Base-by-base conservation (phyloP, 2,797 vertebrate species). In the Ispidina lecontei region DNA sequence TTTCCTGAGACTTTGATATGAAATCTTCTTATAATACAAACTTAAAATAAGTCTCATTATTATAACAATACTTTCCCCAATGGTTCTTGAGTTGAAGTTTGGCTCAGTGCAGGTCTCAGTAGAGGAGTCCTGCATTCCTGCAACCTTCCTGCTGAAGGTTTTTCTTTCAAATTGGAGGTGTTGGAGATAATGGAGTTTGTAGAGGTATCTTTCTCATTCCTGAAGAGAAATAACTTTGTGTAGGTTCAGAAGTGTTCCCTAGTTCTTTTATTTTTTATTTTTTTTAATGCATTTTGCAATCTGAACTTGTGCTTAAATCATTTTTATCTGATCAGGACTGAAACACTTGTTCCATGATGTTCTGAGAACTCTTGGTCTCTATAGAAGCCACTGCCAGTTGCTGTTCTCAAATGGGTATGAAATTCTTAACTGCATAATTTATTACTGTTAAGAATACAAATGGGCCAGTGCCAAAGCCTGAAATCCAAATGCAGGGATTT, bases 371-470 rank as follows among this genome's bases (percentile, higher is more conserved):
- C 63, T 39, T 0, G 0, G 54, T 83, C 89, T 7, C 0, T 74
- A 28, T 8, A 37, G 49, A 87, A 89, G 59, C n/a, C 12, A 8
- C 33, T 89, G 76, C 55, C 31, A 54, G n/a, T 26, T 81, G 54
- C 62, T 15, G 2, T 92, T 67, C 76, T 91, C 91, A 72, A 93
- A 89, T 72, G 22, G 33, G 43, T 52, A 72, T 59, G 51, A 85
- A 85, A 81, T 83, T 87, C 46, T 59, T 78, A 83, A 74, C 69
- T 89, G 41, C 28, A 6, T 87, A 69, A 87, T 87, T 92, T 92
- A 85, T 92, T 87, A 54, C 44, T 80, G n/a, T 70, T 67, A 46
- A n/a, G 58, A 58, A 49, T 71, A 91, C 41, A 84, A 46, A 71
- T 82, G 70, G 79, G 58, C 59, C 52, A 16, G 49, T 89, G 89